These are phyloP conservation scores for Athene cunicularia DNA, from an alignment of 2,113 vertebrate genomes.

Conservation along the genomic window DNA sequence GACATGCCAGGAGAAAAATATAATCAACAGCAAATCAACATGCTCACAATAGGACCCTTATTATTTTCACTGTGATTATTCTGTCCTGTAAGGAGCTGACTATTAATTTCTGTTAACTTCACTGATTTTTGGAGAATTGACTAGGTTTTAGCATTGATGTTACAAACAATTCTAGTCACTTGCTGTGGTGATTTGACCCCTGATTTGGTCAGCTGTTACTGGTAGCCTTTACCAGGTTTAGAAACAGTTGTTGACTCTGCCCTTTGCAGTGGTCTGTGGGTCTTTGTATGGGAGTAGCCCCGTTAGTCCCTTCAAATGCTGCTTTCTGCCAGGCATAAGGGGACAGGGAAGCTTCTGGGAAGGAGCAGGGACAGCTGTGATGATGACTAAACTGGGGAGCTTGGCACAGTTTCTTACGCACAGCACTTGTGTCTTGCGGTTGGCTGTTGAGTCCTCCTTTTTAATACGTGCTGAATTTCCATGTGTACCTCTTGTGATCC, in stretches of 20 bases:
- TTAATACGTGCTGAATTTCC: neutral
- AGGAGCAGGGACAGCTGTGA: neutral
- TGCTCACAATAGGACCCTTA: neutral
- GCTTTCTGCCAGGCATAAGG: neutral
- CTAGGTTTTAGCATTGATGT: neutral
- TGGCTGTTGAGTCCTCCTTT: neutral
- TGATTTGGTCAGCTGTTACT: neutral
- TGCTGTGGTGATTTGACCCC: neutral
- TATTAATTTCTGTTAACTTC: neutral
- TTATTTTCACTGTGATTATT: neutral
- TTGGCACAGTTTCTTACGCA: neutral
- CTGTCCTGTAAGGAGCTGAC: neutral
- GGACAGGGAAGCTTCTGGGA: neutral
- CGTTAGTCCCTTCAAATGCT: neutral
- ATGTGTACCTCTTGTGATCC: neutral
- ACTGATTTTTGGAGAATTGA: neutral
- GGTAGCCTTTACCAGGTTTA: neutral
- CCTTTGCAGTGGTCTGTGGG: neutral
- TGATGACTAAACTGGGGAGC: neutral
- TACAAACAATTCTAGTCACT: neutral
- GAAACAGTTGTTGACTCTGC: neutral
- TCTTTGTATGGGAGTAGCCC: neutral
- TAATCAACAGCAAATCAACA: neutral
- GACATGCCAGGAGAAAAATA: neutral
- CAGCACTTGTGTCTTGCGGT: rapidly evolving